Conservation (phyloP, 2,888 invertebrate species). For the Cheilosia pagana region DNA sequence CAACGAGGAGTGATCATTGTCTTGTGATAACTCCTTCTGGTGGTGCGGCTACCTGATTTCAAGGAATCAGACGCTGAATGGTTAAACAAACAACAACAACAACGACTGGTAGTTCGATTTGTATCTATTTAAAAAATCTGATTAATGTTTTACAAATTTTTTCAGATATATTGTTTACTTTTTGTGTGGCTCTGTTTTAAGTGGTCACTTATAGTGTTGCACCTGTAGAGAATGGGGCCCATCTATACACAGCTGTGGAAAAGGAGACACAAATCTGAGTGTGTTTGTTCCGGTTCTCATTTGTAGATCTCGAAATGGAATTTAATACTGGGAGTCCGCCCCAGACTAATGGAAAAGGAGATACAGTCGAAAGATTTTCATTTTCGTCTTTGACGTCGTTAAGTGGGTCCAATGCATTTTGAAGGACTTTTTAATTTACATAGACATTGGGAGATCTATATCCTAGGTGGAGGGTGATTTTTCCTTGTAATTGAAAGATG, state of each 20-base stretch:
- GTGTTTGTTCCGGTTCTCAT: constrained; percentile 73
- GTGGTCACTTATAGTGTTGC: constrained; percentile 65
- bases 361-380: constrained; percentile 67
- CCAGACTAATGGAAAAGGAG: constrained; percentile 60
- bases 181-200: constrained; percentile 11
- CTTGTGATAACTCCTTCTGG: constrained; percentile 68
- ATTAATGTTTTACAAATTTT: constrained; percentile 74
- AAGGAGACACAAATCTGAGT: constrained; percentile 47
- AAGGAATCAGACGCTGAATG: constrained; percentile 53
- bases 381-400: constrained; percentile 54
- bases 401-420: constrained; percentile 32
- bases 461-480: constrained; percentile 39
- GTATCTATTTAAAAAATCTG: constrained; percentile 71
- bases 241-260: constrained; percentile 48
- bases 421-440: constrained; percentile 24
- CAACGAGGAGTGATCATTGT: constrained; percentile 67
- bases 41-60: constrained; percentile 72
- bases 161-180: constrained; percentile 26
- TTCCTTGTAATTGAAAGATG: constrained; percentile 44
- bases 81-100: constrained; percentile 44
- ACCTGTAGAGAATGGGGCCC: constrained; percentile 65
- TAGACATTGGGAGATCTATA: constrained; percentile 22
- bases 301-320: constrained; percentile 43
- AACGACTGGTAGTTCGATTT: constrained; percentile 60
- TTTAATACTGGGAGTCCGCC: neutral